Base-by-base conservation (phyloP, 2,888 invertebrate genomes). In the Dicranocentrus wangi region DNA sequence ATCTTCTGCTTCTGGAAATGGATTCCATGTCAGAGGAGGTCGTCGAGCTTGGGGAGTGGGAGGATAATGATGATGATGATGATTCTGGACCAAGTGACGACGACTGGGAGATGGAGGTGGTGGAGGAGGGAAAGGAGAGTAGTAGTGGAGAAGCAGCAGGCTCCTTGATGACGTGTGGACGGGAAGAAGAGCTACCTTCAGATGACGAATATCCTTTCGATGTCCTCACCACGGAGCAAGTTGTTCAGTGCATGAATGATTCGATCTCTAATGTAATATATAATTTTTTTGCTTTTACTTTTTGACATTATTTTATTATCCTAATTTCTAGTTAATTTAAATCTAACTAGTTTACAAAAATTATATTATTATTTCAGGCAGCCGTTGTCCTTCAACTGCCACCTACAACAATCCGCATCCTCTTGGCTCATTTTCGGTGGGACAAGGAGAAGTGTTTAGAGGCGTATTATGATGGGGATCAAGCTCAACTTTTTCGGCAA, bases 391-490 rank as follows among this genome's bases (percentile, higher is more conserved):
- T 91, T 60, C 88, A 95, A 94, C 93, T 95, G 88, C 93, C 94
- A 85, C 93, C 94, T 82, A 95, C 95, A 78, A 94, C 94, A 72
- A 96, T 95, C 84, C 92, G 98, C 87, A 97, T 99, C 90, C 91
- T 99, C 87, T 91, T 99, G 87, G 97, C 98, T 91, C 97, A 98
- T 89, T 98, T 97, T 89, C 95, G 95, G 91, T 99, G 99, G 99
- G 98, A 99, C 89, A 98, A 97, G 90, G 99, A 98, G 89, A 97
- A 97, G 90, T 91, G 99, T 84, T 95, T 98, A 94, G 99, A 99
- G 90, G 92, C 95, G 89, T 98, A 93, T 90, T 99, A 21, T 43
- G 42, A 10, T 17, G 69, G 32, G 21, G 55, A 28, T 32, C 98
- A 96, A 90, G 94, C 94, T 23, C 95, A 95, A 89, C 91, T 99